Evolutionary conservation across 2,888 invertebrate genomes (phyloP).

Genomic region (Galeopsomyia nigrocyanea): DNA sequence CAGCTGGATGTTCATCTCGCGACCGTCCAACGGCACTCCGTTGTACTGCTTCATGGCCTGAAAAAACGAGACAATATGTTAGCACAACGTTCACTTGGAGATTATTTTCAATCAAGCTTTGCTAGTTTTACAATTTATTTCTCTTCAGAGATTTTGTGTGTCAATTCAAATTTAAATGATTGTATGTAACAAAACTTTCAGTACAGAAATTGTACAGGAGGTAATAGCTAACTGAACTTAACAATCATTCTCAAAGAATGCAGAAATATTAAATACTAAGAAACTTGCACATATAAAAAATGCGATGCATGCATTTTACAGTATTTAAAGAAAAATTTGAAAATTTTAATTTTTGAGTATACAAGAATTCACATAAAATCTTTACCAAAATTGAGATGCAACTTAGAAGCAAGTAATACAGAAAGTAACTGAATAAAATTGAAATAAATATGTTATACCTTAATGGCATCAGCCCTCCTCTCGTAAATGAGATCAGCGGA

Average conservation of each 20-base stretch:
- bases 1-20: constrained; percentile 95
- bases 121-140: background rate
- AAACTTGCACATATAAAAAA: too few relatives aligned
- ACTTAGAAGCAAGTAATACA: too few relatives aligned
- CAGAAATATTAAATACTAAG: too few relatives aligned
- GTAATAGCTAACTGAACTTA: too few relatives aligned
- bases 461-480: constrained; percentile 91
- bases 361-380: too few relatives aligned
- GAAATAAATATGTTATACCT: constrained; percentile 59
- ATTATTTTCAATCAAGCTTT: background rate
- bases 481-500: constrained; percentile 98
- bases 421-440: background rate
- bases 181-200: too few relatives aligned
- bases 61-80: background rate
- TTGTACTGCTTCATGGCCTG: constrained; percentile 96
- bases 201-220: too few relatives aligned
- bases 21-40: constrained; percentile 95
- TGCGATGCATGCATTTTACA: too few relatives aligned
- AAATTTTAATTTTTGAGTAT: too few relatives aligned
- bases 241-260: too few relatives aligned
- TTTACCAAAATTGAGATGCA: too few relatives aligned
- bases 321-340: too few relatives aligned
- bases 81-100: background rate
- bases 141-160: background rate
- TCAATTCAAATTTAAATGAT: background rate